Conservation (phyloP, 2,113 vertebrate genomes). For the Embiotoca jacksoni region DNA sequence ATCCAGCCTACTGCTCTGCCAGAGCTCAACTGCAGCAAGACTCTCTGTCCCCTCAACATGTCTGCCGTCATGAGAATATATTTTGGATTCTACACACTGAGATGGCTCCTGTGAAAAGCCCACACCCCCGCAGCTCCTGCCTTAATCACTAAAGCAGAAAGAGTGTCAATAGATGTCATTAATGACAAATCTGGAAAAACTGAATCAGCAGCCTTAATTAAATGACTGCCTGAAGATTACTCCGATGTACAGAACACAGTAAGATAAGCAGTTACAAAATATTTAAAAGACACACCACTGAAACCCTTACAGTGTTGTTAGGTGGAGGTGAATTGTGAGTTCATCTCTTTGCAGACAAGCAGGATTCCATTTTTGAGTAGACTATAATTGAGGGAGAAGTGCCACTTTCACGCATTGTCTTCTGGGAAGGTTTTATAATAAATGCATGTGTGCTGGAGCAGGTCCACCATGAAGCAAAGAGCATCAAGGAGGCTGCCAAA, state of each 20-base stretch:
- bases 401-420: slow-evolving; percentile 48
- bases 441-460: slow-evolving; percentile 19
- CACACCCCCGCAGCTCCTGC: not conserved
- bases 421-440: slow-evolving; percentile 39
- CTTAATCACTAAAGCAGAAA: not conserved
- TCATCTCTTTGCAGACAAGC: not conserved
- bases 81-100: slow-evolving; percentile 10
- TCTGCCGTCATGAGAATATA: not conserved
- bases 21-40: not conserved
- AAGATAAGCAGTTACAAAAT: not conserved
- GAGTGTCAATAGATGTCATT: not conserved
- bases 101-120: slow-evolving; percentile 9
- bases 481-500: slow-evolving; percentile 42
- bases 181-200: not conserved
- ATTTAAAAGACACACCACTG: not conserved
- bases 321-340: slow-evolving; percentile 16
- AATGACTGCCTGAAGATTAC: not conserved
- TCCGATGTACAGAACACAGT: not conserved
- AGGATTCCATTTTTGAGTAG: slow-evolving; percentile 48
- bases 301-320: slow-evolving; percentile 2
- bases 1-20: not conserved
- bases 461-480: slow-evolving; percentile 48
- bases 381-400: slow-evolving; percentile 21
- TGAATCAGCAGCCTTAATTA: not conserved
- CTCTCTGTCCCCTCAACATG: not conserved